Percentiles rank a stretch among this genome's conserved stretches.
These are phyloP conservation scores for Samia ricini DNA, from an alignment of 1,140 invertebrate species.

Conservation along the genomic window DNA sequence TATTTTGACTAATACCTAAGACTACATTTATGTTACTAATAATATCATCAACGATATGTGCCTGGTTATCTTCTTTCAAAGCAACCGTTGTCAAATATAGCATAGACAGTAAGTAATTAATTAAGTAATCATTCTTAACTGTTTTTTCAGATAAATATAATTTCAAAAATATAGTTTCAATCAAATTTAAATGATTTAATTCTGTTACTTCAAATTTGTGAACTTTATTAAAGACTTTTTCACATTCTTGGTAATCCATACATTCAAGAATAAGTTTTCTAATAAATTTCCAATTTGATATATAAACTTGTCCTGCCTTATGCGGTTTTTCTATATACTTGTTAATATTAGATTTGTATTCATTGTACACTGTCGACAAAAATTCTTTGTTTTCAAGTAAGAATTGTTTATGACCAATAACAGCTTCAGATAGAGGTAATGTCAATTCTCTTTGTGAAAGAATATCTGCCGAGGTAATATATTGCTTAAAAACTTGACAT, in stretches of 20 bases:
- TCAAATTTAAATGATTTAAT: slow-evolving; percentile 76
- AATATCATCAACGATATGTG: slow-evolving; percentile 66
- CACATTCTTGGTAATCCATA: slow-evolving; percentile 78
- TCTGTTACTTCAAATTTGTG: slow-evolving; percentile 80
- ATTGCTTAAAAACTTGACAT: slow-evolving; percentile 64
- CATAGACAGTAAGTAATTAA: slow-evolving; percentile 77
- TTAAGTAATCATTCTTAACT: slow-evolving; percentile 62
- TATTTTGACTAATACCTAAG: slow-evolving; percentile 36
- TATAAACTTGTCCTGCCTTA: slow-evolving; percentile 80
- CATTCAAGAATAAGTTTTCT: slow-evolving; percentile 75
- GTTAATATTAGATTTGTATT: slow-evolving; percentile 78
- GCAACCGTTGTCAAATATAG: slow-evolving; percentile 77
- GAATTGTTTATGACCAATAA: slow-evolving; percentile 61
- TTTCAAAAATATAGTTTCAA: slow-evolving; percentile 78
- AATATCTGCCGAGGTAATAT: slow-evolving; percentile 62
- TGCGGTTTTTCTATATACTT: slow-evolving; percentile 82
- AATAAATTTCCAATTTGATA: slow-evolving; percentile 73
- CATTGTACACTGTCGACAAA: slow-evolving; percentile 74
- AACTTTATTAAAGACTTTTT: slow-evolving; percentile 75
- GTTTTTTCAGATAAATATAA: slow-evolving; percentile 44
- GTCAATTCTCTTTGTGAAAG: slow-evolving; percentile 78
- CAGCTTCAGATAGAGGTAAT: slow-evolving; percentile 76
- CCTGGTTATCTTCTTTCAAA: slow-evolving; percentile 75
- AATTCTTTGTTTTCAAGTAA: slow-evolving; percentile 57
- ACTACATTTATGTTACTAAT: slow-evolving; percentile 60